Percentiles rank a stretch among this genome's conserved stretches.
These are phyloP conservation scores for Takifugu bimaculatus DNA, from an alignment of 2,113 vertebrate species.

Conservation along the genomic window DNA sequence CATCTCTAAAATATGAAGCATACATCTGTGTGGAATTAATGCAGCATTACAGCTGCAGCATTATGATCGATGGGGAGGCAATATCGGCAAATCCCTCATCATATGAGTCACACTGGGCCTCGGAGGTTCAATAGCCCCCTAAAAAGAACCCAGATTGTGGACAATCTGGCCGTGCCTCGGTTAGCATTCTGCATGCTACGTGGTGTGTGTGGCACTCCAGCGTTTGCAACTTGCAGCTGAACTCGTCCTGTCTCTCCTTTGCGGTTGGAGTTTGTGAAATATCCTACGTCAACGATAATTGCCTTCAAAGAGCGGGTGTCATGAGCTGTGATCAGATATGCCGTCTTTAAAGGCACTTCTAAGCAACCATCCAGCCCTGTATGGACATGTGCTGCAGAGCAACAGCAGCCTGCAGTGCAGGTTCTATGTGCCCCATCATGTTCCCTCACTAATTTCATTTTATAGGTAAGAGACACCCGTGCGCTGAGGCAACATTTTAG, in stretches of 20 bases:
- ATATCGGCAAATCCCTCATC: constrained; percentile 41
- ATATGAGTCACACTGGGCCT: constrained; percentile 47
- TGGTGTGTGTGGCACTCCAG: constrained; percentile 16
- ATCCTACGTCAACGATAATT: constrained; percentile 53
- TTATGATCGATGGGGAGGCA: constrained; percentile 22
- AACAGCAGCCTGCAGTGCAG: constrained; percentile 60
- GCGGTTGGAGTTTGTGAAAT: constrained; percentile 52
- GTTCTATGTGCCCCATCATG: constrained; percentile 61
- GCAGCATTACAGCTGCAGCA: constrained; percentile 37
- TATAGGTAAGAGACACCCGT: constrained; percentile 39
- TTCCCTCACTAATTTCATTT: constrained; percentile 48
- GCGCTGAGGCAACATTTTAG: constrained; percentile 17
- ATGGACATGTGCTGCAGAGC: constrained; percentile 62
- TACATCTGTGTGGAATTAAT: constrained; percentile 49
- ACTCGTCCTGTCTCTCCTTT: constrained; percentile 11
- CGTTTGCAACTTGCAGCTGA: constrained; percentile 28
- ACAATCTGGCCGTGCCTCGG: constrained; percentile 40
- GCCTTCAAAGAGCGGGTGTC: constrained; percentile 57
- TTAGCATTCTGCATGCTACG: constrained; percentile 36
- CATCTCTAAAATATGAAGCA: constrained; percentile 24
- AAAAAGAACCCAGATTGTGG: constrained; percentile 44
- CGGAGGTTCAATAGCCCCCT: constrained; percentile 43
- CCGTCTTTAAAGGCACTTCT: constrained; percentile 46
- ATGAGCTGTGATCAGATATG: constrained; percentile 52
- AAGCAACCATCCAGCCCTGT: constrained; percentile 55